Evolutionary conservation across 2,888 invertebrate species (phyloP), one percentile per base, ranked within the genome.

Genomic region (Gastrophysa polygoni): DNA sequence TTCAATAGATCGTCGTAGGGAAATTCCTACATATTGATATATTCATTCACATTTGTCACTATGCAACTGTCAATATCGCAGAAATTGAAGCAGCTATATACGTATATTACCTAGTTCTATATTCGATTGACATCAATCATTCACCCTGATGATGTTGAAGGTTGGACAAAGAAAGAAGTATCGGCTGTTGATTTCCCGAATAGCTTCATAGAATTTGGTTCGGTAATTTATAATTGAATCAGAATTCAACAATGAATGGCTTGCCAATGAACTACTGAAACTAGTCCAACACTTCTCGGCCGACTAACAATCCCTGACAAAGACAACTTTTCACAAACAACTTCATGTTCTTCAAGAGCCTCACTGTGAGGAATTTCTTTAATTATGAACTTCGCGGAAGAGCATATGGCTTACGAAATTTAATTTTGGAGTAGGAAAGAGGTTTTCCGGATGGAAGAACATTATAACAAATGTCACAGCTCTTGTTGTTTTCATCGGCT

Each of bases 321-420:
- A 43, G 24, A 38, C 24, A 46, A 17, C 21, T 46, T 48, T 34
- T 34, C 43, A 47, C 52, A 57, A 57, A 57, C 52, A 57, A 57
- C 47, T 57, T 43, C 28, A 21, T 28, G 28, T 28, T 55, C 16
- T 29, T 57, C 34, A 10, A 57, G 47, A 61, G 46, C 46, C 50
- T 46, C 6, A 47, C 24, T 57, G 54, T 24, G 43, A 57, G 29
- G 50, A 63, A 51, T 63, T 63, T 59, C 18, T 51, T 47, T 56
- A 63, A 63, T 63, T 59, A 63, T 51, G 47, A 59, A 59, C 46
- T 63, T 51, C 50, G 38, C 32, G 59, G 54, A 63, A 52, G 56
- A 63, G 56, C 63, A 63, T 55, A 50, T 63, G 63, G 63, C 59
- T 50, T 59, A 51, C 63, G 38, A 57, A 59, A 63, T 63, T 59